A percentile compares a stretch with the other conserved stretches of the same genome.
Conservation (phyloP, 2,113 vertebrate species). For the Mesoclemmys tuberculata region DNA sequence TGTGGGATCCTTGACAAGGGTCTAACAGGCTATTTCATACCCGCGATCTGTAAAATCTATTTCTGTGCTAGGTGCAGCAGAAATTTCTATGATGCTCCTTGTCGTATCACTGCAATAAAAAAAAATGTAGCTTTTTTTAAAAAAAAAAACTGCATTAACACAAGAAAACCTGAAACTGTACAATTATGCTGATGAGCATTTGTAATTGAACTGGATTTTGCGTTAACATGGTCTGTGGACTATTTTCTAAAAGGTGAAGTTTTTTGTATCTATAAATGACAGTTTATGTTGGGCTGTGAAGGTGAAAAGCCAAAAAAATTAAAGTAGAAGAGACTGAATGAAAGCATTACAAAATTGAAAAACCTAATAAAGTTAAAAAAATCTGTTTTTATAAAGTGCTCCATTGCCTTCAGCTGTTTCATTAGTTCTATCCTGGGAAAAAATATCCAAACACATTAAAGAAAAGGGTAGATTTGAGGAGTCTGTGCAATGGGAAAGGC, state of each 20-base stretch:
- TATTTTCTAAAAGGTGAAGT: neutral
- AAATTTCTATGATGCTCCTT: rapidly evolving
- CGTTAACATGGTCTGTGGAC: neutral
- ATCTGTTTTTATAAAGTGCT: no score
- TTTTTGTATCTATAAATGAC: neutral
- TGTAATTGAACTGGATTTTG: neutral
- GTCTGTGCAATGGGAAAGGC: neutral
- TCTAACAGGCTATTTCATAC: neutral
- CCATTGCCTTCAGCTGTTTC: neutral
- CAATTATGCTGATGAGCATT: neutral
- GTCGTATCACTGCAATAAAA: rapidly evolving
- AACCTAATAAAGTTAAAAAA: neutral
- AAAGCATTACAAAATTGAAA: neutral
- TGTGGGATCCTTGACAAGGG: neutral
- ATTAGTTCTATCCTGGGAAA: neutral
- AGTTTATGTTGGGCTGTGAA: neutral
- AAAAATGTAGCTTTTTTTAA: neutral
- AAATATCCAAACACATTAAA: no score
- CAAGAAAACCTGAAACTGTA: neutral
- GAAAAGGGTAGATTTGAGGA: no score
- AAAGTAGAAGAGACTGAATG: neutral
- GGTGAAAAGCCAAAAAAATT: neutral
- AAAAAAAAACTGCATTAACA: neutral
- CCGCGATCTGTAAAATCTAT: neutral
- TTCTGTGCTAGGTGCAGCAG: rapidly evolving